phyloP scores from a whole-genome alignment of 2,797 vertebrate genomes.

The Argya squamiceps region DNA sequence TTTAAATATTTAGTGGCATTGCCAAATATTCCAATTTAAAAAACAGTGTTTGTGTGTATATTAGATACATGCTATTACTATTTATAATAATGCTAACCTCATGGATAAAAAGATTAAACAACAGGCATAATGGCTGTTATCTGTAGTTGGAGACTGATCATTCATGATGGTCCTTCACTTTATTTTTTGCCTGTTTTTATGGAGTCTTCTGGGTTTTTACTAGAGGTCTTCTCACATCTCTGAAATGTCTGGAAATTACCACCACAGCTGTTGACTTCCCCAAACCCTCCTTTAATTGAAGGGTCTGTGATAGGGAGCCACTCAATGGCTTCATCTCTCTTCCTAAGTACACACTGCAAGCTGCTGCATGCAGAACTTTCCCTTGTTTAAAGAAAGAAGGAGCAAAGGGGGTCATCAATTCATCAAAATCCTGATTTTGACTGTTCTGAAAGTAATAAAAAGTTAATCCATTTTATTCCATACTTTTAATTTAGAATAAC shows the following conservation, averaged over 20 bases:
- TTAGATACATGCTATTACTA: not conserved
- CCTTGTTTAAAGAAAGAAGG: not conserved
- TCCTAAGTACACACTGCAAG: not conserved
- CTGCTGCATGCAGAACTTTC: not conserved
- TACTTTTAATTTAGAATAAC: not conserved
- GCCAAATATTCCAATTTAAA: not conserved
- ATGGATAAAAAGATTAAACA: not conserved
- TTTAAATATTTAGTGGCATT: not conserved
- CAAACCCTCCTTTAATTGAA: not conserved
- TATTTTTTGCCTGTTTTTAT: not conserved
- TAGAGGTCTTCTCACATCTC: not conserved
- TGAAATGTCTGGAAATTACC: not conserved
- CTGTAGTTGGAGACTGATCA: not conserved
- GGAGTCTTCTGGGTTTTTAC: not conserved
- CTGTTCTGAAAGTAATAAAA: not conserved
- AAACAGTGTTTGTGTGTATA: not conserved
- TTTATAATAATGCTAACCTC: not conserved
- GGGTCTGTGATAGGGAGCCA: not conserved
- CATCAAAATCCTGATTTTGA: not conserved
- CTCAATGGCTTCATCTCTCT: not conserved
- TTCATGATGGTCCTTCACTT: not conserved
- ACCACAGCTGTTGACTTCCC: not conserved
- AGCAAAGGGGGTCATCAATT: not conserved
- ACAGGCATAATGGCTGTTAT: not conserved
- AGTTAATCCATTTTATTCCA: not conserved